Evolutionary conservation across 2,888 invertebrate genomes (phyloP).

Genomic region (Dysmachus trigonus): DNA sequence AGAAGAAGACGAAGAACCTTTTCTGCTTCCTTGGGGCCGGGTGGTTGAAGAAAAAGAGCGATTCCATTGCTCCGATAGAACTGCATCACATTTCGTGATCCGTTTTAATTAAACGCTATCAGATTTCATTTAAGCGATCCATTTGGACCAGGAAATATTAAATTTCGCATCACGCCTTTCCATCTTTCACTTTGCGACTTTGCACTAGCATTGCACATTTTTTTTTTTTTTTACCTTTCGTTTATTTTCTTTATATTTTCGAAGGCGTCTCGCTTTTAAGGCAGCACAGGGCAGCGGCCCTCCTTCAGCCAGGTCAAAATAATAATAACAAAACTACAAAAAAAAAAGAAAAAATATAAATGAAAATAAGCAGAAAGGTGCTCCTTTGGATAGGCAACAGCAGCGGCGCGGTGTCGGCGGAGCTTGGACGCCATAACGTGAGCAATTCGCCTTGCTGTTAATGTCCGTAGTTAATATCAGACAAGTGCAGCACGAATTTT

Average conservation of each 20-base stretch:
- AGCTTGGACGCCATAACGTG: conserved; percentile 13
- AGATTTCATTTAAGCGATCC: conserved; percentile 48
- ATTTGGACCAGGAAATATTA: conserved; percentile 59
- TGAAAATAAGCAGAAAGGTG: not conserved
- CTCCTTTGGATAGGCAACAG: not conserved
- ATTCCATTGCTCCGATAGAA: conserved; percentile 33
- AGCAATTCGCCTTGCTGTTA: conserved; percentile 28
- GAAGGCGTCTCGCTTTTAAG: not conserved
- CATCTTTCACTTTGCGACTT: conserved; percentile 47
- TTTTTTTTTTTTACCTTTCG: not conserved
- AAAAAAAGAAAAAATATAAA: not conserved
- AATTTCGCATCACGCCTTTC: conserved; percentile 62
- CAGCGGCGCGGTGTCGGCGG: not conserved
- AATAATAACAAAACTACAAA: not conserved
- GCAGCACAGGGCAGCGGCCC: not conserved
- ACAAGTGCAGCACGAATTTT: conserved; percentile 50
- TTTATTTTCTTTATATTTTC: not conserved
- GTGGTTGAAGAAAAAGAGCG: conserved; percentile 26
- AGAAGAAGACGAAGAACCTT: conserved; percentile 11
- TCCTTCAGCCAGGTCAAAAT: not conserved
- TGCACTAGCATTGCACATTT: not conserved
- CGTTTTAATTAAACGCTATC: conserved; percentile 45
- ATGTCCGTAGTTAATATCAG: conserved; percentile 47
- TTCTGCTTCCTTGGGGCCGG: not conserved
- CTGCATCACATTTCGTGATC: conserved; percentile 44